Conservation (phyloP, 2,888 invertebrate genomes). For the Polydrusus tereticollis region DNA sequence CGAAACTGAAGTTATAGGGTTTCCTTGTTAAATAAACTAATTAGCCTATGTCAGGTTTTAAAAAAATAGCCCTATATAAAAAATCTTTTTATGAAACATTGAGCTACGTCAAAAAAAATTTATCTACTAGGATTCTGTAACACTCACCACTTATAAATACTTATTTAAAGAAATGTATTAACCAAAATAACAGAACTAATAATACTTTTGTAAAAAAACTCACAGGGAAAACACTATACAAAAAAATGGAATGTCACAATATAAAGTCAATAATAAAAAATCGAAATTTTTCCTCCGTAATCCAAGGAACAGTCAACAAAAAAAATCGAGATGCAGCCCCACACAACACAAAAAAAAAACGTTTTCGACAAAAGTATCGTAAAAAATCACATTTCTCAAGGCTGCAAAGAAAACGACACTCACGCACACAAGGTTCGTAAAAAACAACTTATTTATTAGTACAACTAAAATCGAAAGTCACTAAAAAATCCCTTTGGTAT, state of each 20-base stretch:
- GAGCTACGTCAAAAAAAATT: too few species aligned
- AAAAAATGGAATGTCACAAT: slow-evolving; percentile 40
- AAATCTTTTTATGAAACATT: too few species aligned
- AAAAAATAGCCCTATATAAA: too few species aligned
- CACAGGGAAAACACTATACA: slow-evolving; percentile 30
- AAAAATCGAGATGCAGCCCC: neutral
- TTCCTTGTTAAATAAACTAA: too few species aligned
- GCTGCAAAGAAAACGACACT: slow-evolving; percentile 14
- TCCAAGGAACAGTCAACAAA: slow-evolving; percentile 3
- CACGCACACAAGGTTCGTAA: slow-evolving; percentile 30
- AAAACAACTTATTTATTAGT: slow-evolving; percentile 14
- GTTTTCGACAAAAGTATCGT: slow-evolving; percentile 1
- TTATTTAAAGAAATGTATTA: neutral
- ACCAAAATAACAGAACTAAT: slow-evolving; percentile 24
- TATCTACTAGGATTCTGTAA: neutral
- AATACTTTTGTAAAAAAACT: slow-evolving; percentile 22
- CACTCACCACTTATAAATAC: neutral
- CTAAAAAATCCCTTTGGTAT: slow-evolving; percentile 23
- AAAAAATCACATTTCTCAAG: neutral
- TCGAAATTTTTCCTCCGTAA: neutral
- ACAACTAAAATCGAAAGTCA: slow-evolving; percentile 19
- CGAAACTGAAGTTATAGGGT: too few species aligned
- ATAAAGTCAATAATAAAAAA: slow-evolving; percentile 6
- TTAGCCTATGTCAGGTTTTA: too few species aligned
- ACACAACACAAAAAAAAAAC: neutral